phyloP scores from a whole-genome alignment of 2,113 vertebrate species.

The Choloepus hoffmanni region DNA sequence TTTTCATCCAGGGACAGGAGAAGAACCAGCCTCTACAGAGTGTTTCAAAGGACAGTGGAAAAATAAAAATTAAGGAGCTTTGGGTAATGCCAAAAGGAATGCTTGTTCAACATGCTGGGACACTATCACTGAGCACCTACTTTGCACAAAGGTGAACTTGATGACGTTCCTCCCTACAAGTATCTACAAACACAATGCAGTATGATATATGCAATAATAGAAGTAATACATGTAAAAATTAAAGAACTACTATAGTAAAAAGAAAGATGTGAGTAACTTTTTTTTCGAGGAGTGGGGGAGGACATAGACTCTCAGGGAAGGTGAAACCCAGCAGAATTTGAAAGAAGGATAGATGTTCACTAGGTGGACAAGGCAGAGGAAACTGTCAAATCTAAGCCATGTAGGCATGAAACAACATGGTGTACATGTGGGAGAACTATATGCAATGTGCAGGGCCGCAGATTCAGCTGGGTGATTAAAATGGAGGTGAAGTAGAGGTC shows the following conservation, averaged over 20 bases:
- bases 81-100: not conserved
- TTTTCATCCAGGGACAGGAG: not conserved
- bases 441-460: not conserved
- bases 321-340: not conserved
- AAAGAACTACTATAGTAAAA: not conserved
- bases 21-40: not conserved
- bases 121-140: not conserved
- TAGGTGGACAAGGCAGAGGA: not conserved
- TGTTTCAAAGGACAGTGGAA: slow-evolving; percentile 21
- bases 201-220: not conserved
- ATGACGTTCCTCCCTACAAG: not conserved
- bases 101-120: not conserved
- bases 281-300: not conserved
- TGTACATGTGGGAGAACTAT: not conserved
- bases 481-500: not conserved
- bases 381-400: not conserved
- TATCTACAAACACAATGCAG: not conserved
- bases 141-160: not conserved
- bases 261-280: not conserved
- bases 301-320: not conserved
- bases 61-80: slow-evolving; percentile 26
- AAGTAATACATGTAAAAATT: not conserved
- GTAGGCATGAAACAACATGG: not conserved
- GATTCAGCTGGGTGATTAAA: not conserved
- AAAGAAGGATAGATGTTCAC: not conserved